phyloP scores from a whole-genome alignment of 2,113 vertebrate genomes.

The Odocoileus virginianus region DNA sequence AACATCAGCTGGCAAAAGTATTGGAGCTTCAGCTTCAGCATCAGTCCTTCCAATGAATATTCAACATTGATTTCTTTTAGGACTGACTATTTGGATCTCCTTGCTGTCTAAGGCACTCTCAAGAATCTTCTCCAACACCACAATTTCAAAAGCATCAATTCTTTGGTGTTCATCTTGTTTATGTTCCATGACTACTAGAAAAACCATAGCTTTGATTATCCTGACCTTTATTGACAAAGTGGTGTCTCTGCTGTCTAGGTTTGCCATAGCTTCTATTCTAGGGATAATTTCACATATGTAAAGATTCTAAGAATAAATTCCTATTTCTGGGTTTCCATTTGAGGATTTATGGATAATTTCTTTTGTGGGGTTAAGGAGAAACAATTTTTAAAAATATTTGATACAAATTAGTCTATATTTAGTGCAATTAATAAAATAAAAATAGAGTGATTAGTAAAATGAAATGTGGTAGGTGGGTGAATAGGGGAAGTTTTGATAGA shows the following conservation, averaged over 20 bases:
- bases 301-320: background rate
- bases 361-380: background rate
- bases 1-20: background rate
- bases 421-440: background rate
- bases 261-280: background rate
- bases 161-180: background rate
- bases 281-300: background rate
- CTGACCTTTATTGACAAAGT: rapidly evolving
- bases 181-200: background rate
- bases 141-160: background rate
- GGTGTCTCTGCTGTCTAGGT: background rate
- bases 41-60: background rate
- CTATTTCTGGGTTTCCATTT: background rate
- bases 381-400: background rate
- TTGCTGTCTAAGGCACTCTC: background rate
- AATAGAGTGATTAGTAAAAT: background rate
- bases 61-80: background rate
- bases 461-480: background rate
- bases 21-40: background rate
- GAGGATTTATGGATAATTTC: background rate
- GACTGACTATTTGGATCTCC: background rate
- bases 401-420: background rate
- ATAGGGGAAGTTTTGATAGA: background rate
- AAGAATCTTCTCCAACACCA: background rate
- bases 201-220: background rate